A percentile compares a stretch with the other conserved stretches of the same genome.
Conservation (phyloP, 2,797 vertebrate species). For the Pseudochaenichthys georgianus region DNA sequence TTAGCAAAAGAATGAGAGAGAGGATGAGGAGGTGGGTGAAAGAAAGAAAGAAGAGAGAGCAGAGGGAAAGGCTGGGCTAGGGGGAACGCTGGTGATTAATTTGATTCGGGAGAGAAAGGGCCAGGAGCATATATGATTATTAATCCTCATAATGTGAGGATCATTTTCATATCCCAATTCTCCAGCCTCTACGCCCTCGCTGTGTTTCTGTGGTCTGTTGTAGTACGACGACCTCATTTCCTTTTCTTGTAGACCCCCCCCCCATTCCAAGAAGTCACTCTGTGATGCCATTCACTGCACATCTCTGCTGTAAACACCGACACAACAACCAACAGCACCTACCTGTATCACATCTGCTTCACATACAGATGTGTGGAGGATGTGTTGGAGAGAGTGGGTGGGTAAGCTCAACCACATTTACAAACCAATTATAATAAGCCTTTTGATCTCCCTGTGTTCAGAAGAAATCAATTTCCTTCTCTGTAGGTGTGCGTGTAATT, state of each 20-base stretch:
- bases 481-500: constrained; percentile 46
- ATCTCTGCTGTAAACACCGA: constrained; percentile 18
- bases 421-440: constrained; percentile 80
- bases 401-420: constrained; percentile 71
- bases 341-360: constrained; percentile 19
- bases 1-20: constrained; percentile 73
- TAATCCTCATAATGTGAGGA: constrained; percentile 79
- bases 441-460: constrained; percentile 79
- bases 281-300: constrained; percentile 33
- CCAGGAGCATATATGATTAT: constrained; percentile 78
- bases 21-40: constrained; percentile 31
- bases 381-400: constrained; percentile 54
- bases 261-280: constrained; percentile 29
- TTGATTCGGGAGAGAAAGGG: constrained; percentile 70
- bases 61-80: constrained; percentile 63
- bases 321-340: constrained; percentile 27
- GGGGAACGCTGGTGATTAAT: constrained; percentile 73
- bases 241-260: constrained; percentile 39
- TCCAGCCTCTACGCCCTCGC: constrained; percentile 42
- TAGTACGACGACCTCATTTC: constrained; percentile 57
- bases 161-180: constrained; percentile 73
- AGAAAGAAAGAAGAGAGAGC: constrained; percentile 52
- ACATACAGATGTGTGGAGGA: constrained; percentile 36
- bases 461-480: constrained; percentile 76
- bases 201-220: constrained; percentile 47